Base-by-base conservation (phyloP, 2,797 vertebrate genomes). In the Trematocara caparti region DNA sequence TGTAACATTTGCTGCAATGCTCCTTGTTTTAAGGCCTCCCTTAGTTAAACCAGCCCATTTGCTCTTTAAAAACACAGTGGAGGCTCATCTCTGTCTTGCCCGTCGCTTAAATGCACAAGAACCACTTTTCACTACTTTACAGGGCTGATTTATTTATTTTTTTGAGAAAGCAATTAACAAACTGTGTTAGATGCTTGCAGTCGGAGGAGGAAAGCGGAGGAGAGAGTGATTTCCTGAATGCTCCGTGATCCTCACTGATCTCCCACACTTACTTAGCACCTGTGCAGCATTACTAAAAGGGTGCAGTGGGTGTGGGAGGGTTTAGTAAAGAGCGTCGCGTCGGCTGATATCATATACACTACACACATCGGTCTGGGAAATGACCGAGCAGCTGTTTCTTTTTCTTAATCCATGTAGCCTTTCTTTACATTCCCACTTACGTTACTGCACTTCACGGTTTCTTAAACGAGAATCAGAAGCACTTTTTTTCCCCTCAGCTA, bases 371-470 rank as follows among this genome's bases (percentile, higher is more conserved):
- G 12, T 81, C 62, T 21, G 19, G 34, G 5, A 83, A 80, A 57
- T n/a, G 11, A 13, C 32, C 19, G 4, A 64, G 47, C 73, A 78
- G 55, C 14, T 2, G 8, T 62, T 82, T 36, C 21, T 82, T 34
- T 59, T 73, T 15, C 36, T 76, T 5, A 47, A 50, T 78, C 49
- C 84, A 73, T 49, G 83, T 78, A 83, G 78, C 80, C 86, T 59
- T 78, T 83, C 82, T 85, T 80, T 74, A 92, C 92, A 92, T 94
- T 93, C 91, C 92, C 76, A 71, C 48, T 34, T 74, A 2, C 55
- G 34, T 34, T 59, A 4, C 77, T 24, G 89, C 90, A 89, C 90
- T 90, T 86, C 84, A 21, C 6, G 15, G 6, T 80, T 62, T 55
- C 27, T 80, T 75, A 38, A 72, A 30, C 64, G 64, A 81, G 71